Evolutionary conservation across 2,113 vertebrate species (phyloP), one percentile per base, ranked within the genome.

Genomic region (Pygoscelis antarcticus): DNA sequence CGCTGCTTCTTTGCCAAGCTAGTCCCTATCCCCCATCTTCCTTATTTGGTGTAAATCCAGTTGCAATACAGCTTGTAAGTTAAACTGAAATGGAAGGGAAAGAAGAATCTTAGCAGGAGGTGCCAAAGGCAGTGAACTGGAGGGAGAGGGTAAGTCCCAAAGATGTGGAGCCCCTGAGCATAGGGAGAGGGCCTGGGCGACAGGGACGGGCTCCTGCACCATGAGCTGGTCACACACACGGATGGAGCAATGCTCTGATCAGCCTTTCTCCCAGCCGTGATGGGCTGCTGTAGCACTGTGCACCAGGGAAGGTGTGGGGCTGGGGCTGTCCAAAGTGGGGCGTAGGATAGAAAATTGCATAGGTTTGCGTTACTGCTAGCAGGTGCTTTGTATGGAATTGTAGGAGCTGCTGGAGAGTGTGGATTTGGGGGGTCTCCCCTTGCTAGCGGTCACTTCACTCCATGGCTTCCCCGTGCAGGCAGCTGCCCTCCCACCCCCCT

Each of bases 151-250:
- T 54, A 8, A 47, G n/a, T 66, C 29, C 34, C 6, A 9, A 46
- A 44, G 20, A 32, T 27, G 5, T 17, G 14, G 25, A 65, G 29
- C 17, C 22, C 11, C 1, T 8, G 44, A 81, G 40, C 6, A 13
- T n/a, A 47, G 23, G 10, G 14, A 44, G 32, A 55, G 16, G 30
- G 38, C 69, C 17, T 40, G 54, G 47, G 20, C 6, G 21, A 3
- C 0, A 0, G 21, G 10, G 16, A 30, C 4, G 13, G 29, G 16
- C 52, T 87, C 8, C 13, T 22, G 60, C 30, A 22, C n/a, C 8
- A 7, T 6, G 8, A 42, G 30, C n/a, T 40, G 36, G 9, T 65
- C 2, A 7, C 18, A 21, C 19, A 9, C 11, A 19, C 0, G 0
- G 36, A 16, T 49, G 55, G 60, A 86, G 46, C 8, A n/a, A 3